Percentiles rank a stretch among this genome's conserved stretches.
Evolutionary conservation across 2,888 invertebrate genomes (phyloP).

Genomic region (Scaptomyza reducta): DNA sequence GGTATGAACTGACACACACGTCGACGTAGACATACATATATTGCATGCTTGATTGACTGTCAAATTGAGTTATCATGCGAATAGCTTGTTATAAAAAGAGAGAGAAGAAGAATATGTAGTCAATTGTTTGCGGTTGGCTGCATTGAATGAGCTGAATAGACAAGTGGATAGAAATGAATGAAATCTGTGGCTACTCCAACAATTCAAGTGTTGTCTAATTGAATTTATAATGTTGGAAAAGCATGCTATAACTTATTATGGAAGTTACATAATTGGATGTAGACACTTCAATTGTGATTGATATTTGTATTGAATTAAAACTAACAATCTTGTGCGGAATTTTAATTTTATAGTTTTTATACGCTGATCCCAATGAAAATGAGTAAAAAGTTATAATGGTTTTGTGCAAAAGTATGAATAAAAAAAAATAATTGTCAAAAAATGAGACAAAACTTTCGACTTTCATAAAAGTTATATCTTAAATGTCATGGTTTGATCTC

Average conservation of each 20-base stretch:
- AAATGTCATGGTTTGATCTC: no score
- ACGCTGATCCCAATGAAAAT: no score
- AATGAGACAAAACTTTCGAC: no score
- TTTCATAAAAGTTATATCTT: no score
- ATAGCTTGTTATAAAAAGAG: slow-evolving; percentile 28
- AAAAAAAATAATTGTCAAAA: not conserved
- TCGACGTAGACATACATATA: slow-evolving; percentile 5
- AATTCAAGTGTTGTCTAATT: slow-evolving; percentile 45
- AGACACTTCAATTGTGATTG: not conserved
- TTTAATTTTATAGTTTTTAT: not conserved
- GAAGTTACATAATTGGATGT: not conserved
- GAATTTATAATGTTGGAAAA: slow-evolving; percentile 39
- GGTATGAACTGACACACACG: not conserved
- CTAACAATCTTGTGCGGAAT: not conserved
- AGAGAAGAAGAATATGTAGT: not conserved
- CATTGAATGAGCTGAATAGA: slow-evolving; percentile 20
- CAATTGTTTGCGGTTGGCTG: slow-evolving; percentile 40
- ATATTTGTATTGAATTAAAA: not conserved
- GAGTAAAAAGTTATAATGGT: no score
- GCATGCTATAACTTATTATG: slow-evolving; percentile 1
- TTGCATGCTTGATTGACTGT: slow-evolving; percentile 67
- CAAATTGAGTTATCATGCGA: slow-evolving; percentile 63
- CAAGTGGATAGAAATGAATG: slow-evolving; percentile 5
- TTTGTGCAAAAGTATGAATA: not conserved
- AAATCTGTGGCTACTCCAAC: slow-evolving; percentile 5